phyloP scores from a whole-genome alignment of 2,797 vertebrate species.

The Clarias laeviceps region DNA sequence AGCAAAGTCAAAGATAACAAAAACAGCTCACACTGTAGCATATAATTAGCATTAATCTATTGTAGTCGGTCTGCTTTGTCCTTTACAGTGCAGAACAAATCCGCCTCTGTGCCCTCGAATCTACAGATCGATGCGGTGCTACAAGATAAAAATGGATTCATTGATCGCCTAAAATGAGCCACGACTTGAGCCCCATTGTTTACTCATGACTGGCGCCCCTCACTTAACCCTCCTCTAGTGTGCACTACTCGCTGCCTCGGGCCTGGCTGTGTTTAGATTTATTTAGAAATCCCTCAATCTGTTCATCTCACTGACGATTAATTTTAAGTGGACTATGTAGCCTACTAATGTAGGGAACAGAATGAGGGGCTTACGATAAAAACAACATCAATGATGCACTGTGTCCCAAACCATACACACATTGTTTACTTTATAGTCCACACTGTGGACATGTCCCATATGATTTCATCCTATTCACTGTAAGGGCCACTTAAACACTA shows the following conservation, averaged over 20 bases:
- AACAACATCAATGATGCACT: background rate
- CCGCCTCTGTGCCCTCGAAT: constrained; percentile 10
- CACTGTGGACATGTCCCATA: background rate
- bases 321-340: background rate
- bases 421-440: background rate
- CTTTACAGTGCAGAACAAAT: constrained; percentile 8
- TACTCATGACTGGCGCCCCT: background rate
- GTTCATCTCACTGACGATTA: background rate
- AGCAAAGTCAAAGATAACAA: background rate
- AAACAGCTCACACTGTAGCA: background rate
- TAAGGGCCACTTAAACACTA: background rate
- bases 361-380: background rate
- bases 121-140: constrained; percentile 46
- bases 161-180: constrained; percentile 18
- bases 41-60: background rate
- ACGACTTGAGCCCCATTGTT: background rate
- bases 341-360: background rate
- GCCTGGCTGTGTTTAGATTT: background rate
- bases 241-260: background rate
- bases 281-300: background rate
- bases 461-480: background rate
- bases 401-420: background rate
- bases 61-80: background rate
- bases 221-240: constrained; percentile 3
- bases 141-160: constrained; percentile 50